A percentile compares a stretch with the other conserved stretches of the same genome.
Conservation (phyloP, 2,797 vertebrate genomes). For the Trematomus bernacchii region DNA sequence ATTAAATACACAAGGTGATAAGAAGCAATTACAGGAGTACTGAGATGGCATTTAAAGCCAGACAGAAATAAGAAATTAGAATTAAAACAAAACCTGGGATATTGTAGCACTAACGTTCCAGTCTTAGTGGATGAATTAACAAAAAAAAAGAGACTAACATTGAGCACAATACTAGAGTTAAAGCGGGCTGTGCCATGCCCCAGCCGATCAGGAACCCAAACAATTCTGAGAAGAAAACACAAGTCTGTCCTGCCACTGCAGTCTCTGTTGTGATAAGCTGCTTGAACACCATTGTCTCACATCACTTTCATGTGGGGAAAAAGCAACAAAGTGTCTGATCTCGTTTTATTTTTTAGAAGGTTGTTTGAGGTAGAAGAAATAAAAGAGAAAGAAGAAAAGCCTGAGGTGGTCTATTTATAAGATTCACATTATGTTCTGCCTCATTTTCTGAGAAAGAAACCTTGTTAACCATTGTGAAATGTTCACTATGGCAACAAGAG, state of each 20-base stretch:
- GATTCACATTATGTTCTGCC: constrained; percentile 16
- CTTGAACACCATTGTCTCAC: constrained; percentile 77
- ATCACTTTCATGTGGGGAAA: constrained; percentile 71
- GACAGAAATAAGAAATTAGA: constrained; percentile 12
- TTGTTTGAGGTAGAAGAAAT: constrained; percentile 31
- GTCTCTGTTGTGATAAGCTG: constrained; percentile 73
- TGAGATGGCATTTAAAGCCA: constrained; percentile 4
- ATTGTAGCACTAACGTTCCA: constrained; percentile 21
- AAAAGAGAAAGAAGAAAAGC: constrained; percentile 31
- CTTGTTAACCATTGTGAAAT: constrained; percentile 1
- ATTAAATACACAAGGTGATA: not conserved
- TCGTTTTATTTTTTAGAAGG: constrained; percentile 17
- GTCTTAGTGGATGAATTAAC: constrained; percentile 44
- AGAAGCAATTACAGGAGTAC: not conserved
- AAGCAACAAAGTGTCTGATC: constrained; percentile 64
- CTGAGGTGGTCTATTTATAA: constrained; percentile 34
- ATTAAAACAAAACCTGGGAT: not conserved
- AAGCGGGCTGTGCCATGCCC: constrained; percentile 60
- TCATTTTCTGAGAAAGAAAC: constrained; percentile 28
- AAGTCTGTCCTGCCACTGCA: constrained; percentile 47
- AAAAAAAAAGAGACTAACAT: constrained; percentile 47
- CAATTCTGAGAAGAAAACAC: constrained; percentile 71
- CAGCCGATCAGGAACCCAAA: constrained; percentile 59
- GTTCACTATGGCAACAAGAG: constrained; percentile 17
- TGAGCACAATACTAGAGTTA: constrained; percentile 48